These are phyloP conservation scores for Gallinago stenura DNA, from an alignment of 2,797 vertebrate genomes.

Conservation along the genomic window DNA sequence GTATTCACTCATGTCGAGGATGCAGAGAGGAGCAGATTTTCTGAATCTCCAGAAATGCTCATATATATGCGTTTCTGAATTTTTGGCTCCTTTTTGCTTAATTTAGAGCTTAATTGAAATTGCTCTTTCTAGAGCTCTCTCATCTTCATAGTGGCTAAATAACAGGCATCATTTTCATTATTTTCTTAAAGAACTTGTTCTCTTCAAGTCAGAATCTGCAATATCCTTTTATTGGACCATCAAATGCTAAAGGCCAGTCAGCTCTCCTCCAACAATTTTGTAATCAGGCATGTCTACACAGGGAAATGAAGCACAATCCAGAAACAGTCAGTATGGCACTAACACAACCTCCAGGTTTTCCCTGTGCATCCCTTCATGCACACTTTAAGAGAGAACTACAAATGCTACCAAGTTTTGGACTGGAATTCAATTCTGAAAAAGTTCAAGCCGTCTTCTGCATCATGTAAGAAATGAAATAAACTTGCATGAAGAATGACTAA, in stretches of 20 bases:
- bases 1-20: background rate
- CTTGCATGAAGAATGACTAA: background rate
- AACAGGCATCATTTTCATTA: background rate
- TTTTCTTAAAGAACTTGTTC: background rate
- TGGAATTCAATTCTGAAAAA: background rate
- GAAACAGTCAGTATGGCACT: background rate
- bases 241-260: background rate
- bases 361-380: background rate
- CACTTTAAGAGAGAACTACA: background rate
- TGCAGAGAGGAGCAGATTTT: background rate
- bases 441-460: background rate
- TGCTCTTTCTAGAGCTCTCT: background rate
- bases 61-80: background rate
- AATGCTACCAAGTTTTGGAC: background rate
- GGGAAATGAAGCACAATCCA: background rate
- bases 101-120: background rate
- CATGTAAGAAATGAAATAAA: background rate
- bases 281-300: background rate
- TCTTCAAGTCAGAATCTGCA: background rate
- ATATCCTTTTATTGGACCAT: background rate
- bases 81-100: background rate
- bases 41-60: background rate
- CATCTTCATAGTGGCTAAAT: background rate
- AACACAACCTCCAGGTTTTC: background rate
- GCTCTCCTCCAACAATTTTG: background rate